These are phyloP conservation scores for Magallana angulata DNA, from an alignment of 1,140 invertebrate species.

Conservation along the genomic window DNA sequence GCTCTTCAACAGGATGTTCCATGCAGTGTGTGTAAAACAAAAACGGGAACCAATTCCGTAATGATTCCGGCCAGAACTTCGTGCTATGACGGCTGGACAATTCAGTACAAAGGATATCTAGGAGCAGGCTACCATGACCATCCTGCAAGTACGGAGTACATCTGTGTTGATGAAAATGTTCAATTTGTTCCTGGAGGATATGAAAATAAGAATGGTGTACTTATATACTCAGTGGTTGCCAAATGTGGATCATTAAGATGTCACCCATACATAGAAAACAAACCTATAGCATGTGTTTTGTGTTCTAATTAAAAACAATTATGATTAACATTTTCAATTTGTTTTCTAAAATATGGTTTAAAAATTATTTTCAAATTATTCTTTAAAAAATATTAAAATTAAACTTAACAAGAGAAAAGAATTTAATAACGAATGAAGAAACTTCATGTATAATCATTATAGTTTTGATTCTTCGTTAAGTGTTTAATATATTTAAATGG, in stretches of 20 bases:
- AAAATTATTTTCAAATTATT: too few species aligned
- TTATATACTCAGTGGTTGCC: slow-evolving; percentile 53
- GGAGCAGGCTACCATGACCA: slow-evolving; percentile 47
- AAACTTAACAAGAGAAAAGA: too few species aligned
- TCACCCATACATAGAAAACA: slow-evolving; percentile 53
- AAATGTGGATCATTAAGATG: slow-evolving; percentile 61
- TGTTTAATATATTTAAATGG: too few species aligned
- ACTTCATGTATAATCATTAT: too few species aligned
- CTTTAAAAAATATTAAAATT: too few species aligned
- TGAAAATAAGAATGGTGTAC: slow-evolving; percentile 47
- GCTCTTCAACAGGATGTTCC: slow-evolving; percentile 49
- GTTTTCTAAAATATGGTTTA: background rate
- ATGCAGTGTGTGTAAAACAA: slow-evolving; percentile 59
- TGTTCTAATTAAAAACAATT: slow-evolving; percentile 37
- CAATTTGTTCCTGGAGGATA: slow-evolving; percentile 47
- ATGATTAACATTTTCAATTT: too few species aligned
- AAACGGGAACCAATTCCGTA: slow-evolving; percentile 40
- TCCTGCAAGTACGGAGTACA: slow-evolving; percentile 30
- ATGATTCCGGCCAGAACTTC: slow-evolving; percentile 59
- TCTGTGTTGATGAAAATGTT: slow-evolving; percentile 61
- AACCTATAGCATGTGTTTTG: slow-evolving; percentile 60
- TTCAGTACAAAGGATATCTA: slow-evolving; percentile 61
- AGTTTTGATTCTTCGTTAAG: too few species aligned
- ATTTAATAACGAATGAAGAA: too few species aligned
- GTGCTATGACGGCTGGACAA: slow-evolving; percentile 57